Percentiles rank a stretch among this genome's conserved stretches.
phyloP scores from a whole-genome alignment of 1,140 invertebrate species.

The Brachionus plicatilis region DNA sequence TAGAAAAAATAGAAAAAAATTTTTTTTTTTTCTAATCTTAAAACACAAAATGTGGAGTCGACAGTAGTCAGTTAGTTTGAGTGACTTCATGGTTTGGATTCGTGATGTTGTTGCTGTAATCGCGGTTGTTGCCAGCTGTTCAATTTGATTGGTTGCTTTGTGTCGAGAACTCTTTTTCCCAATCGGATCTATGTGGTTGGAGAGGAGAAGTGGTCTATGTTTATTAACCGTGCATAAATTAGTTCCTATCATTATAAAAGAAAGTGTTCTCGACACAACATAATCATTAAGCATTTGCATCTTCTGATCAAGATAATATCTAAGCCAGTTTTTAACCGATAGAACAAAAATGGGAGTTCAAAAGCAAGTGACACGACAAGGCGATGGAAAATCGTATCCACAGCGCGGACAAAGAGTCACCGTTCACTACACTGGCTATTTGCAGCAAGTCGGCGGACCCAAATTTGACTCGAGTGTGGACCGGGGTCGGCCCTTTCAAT shows the following conservation, averaged over 20 bases:
- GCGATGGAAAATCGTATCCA: conserved; percentile 16
- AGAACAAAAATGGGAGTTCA: neutral
- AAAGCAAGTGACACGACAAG: conserved; percentile 18
- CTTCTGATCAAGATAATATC: neutral
- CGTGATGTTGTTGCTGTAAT: neutral
- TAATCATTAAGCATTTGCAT: neutral
- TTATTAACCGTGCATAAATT: neutral
- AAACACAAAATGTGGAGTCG: neutral
- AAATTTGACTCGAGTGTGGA: conserved; percentile 76
- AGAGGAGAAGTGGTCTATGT: neutral
- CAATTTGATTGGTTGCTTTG: neutral
- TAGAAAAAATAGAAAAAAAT: neutral
- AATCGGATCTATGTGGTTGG: neutral
- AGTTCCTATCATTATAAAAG: neutral
- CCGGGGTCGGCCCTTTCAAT: conserved; percentile 68
- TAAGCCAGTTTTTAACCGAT: neutral
- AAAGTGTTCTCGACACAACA: neutral
- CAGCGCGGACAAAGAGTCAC: conserved; percentile 30
- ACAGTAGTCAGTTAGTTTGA: neutral
- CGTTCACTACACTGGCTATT: conserved; percentile 32
- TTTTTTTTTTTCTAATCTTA: neutral
- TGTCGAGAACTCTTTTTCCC: neutral
- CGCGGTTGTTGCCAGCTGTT: neutral
- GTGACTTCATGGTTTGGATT: neutral
- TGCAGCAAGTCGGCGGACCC: conserved; percentile 64